Conservation (phyloP, 2,888 invertebrate genomes). For the Cremastinae sp. region DNA sequence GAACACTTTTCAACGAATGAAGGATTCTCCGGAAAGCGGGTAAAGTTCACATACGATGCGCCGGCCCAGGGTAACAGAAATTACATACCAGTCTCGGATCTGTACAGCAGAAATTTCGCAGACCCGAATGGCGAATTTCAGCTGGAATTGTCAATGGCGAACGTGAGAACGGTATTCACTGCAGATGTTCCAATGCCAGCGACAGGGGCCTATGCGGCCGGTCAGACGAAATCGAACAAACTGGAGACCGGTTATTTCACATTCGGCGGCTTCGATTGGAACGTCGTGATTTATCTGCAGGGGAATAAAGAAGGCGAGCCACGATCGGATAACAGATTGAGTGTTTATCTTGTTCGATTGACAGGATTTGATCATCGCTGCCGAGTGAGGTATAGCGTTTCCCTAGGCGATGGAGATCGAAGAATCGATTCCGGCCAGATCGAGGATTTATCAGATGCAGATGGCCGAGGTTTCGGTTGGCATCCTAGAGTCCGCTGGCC, state of each 20-base stretch:
- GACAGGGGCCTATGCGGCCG: constrained; percentile 73
- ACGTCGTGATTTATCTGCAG: constrained; percentile 84
- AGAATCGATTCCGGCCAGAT: constrained; percentile 86
- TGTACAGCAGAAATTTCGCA: constrained; percentile 87
- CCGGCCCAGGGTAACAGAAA: constrained; percentile 88
- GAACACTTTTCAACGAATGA: constrained; percentile 92
- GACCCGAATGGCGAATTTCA: constrained; percentile 91
- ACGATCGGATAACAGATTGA: constrained; percentile 80
- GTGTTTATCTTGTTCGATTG: constrained; percentile 85
- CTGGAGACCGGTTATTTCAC: constrained; percentile 87
- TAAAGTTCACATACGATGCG: constrained; percentile 85
- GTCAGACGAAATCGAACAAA: constrained; percentile 77
- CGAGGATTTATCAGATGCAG: constrained; percentile 87
- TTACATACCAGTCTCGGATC: constrained; percentile 87
- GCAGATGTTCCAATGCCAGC: constrained; percentile 83
- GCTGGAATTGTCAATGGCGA: constrained; percentile 89
- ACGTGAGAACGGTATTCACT: constrained; percentile 88
- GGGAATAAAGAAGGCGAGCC: constrained; percentile 82
- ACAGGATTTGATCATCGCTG: constrained; percentile 92
- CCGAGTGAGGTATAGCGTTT: constrained; percentile 86
- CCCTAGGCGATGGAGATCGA: constrained; percentile 86
- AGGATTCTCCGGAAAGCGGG: constrained; percentile 89
- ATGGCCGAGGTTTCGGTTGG: constrained; percentile 87
- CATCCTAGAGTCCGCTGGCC: constrained; percentile 84
- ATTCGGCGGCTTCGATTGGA: constrained; percentile 92